Conservation (phyloP, 2,113 vertebrate genomes). For the Nipponia nippon region DNA sequence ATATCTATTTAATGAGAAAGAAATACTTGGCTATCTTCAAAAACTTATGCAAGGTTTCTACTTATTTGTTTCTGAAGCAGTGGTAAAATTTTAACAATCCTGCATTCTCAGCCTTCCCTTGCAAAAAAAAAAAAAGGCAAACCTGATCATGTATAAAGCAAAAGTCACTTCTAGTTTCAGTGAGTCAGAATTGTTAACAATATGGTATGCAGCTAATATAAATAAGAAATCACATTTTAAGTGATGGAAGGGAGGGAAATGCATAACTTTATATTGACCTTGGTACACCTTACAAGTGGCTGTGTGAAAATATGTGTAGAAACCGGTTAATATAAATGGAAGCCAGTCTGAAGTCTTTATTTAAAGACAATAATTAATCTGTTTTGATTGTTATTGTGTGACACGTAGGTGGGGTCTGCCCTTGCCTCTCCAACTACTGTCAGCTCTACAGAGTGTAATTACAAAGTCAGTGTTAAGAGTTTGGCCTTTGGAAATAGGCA, state of each 20-base stretch:
- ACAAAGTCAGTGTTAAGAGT: neutral
- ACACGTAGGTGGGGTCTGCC: neutral
- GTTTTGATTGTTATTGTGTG: neutral
- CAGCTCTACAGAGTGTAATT: rapidly evolving
- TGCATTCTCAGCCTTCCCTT: neutral
- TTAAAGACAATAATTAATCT: neutral
- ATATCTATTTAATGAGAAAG: neutral
- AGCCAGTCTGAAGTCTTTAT: neutral
- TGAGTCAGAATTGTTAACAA: neutral
- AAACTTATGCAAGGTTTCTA: neutral
- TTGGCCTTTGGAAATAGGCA: neutral
- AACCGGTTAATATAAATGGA: neutral
- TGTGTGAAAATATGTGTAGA: neutral
- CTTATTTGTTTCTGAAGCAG: neutral
- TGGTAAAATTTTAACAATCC: neutral
- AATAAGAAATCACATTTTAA: neutral
- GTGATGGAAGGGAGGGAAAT: neutral
- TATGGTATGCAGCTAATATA: neutral
- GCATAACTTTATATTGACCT: neutral
- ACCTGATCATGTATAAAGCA: neutral
- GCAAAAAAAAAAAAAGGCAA: neutral
- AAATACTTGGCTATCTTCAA: neutral
- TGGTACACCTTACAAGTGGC: neutral
- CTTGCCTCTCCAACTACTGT: neutral
- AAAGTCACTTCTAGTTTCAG: neutral